Base-by-base conservation (phyloP, 2,797 vertebrate genomes). In the Knipowitschia caucasica region DNA sequence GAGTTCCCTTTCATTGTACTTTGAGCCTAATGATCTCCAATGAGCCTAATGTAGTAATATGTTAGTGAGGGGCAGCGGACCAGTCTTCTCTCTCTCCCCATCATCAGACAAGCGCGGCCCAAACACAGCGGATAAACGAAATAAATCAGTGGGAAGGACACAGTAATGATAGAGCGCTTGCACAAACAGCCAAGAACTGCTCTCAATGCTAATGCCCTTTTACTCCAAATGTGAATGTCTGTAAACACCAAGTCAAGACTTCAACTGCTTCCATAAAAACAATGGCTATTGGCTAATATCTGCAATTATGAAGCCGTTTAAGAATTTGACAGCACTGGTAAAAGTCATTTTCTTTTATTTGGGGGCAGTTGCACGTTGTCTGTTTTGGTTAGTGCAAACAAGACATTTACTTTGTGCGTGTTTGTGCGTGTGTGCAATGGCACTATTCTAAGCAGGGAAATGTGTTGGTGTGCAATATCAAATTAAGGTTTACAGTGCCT, bases 11-110 rank as follows among this genome's bases (percentile, higher is more conserved):
- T 29, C 27, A 50, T 14, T 14, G 21, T 34, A 27, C 61, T 59
- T 34, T 35, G 24, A 46, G 50, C 27, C 64, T 62, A 64, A 62
- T 53, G 40, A 17, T 34, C 31, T 44, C 25, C 57, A 56, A 36
- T 45, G 53, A 35, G 45, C 62, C 30, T 26, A 21, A 34, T 47
- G 31, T 42, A 55, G 5, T 42, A 33, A 47, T 44, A 24, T 64
- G 73, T 70, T 54, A 27, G 34, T 58, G 40, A 4, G 25, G 24
- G 53, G 49, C 50, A 63, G 64, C 23, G 55, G 69, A 69, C 50
- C 52, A 58, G 65, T 77, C 67, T 53, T 67, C 40, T 49, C 60
- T 72, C 70, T 59, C 51, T 62, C 60, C 17, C 9, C 34, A 71
- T 56, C 46, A 33, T 69, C 50, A 34, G 36, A 45, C 56, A 4